Percentiles rank a stretch among this genome's conserved stretches.
Conservation (phyloP, 2,113 vertebrate species). For the Leptocoma aspasia region DNA sequence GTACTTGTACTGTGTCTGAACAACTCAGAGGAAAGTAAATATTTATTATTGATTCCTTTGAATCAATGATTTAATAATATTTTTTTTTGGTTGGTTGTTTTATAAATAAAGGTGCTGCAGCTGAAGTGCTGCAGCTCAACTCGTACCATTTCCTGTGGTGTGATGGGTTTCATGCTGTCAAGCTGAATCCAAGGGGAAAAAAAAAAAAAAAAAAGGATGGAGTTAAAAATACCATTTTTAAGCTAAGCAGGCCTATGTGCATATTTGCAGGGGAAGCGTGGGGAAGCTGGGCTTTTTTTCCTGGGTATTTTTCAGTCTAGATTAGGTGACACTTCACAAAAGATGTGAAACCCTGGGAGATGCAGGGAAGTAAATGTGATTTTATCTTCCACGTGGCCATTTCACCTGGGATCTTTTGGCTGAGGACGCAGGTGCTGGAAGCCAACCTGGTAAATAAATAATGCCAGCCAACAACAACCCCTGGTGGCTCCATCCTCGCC, state of each 20-base stretch:
- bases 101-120: conserved; percentile 66
- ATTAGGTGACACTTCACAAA: background rate
- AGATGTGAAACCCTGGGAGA: background rate
- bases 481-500: background rate
- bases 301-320: background rate
- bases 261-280: background rate
- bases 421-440: background rate
- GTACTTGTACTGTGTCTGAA: conserved; percentile 58
- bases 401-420: background rate
- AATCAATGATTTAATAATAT: conserved; percentile 63
- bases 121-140: conserved; percentile 31
- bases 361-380: fast-evolving
- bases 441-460: background rate
- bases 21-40: conserved; percentile 66
- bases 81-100: conserved; percentile 43
- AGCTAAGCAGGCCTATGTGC: background rate
- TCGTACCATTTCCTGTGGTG: background rate
- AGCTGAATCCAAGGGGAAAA: background rate
- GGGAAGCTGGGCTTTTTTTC: background rate
- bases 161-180: background rate
- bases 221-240: background rate
- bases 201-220: background rate
- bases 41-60: conserved; percentile 71
- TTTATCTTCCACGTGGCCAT: too few species aligned
- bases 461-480: background rate